Evolutionary conservation across 2,888 invertebrate genomes (phyloP), one percentile per base, ranked within the genome.

Genomic region (Hypolimnas misippus): DNA sequence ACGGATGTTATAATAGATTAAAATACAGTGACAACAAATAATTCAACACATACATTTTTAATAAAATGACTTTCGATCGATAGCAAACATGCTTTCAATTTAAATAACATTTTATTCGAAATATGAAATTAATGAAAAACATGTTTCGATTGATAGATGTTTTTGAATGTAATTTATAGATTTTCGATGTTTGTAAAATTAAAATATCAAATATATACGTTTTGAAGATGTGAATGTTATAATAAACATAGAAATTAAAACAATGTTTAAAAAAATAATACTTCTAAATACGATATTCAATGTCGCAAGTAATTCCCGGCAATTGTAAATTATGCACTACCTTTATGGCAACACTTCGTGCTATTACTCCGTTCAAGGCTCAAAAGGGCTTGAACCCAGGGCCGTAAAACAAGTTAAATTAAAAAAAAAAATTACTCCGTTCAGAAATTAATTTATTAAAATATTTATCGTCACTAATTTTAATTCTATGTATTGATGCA

Each of bases 361-460:
- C 7, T 49, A 29, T 14, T 14, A 25, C n/a, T n/a, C n/a, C n/a
- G n/a, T n/a, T n/a, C n/a, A n/a, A n/a, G n/a, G n/a, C n/a, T n/a
- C n/a, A n/a, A n/a, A n/a, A n/a, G n/a, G n/a, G n/a, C n/a, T n/a
- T n/a, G n/a, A n/a, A n/a, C n/a, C n/a, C n/a, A n/a, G n/a, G n/a
- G n/a, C n/a, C n/a, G n/a, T n/a, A n/a, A n/a, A n/a, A n/a, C n/a
- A n/a, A n/a, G n/a, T n/a, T n/a, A n/a, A n/a, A n/a, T n/a, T n/a
- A n/a, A n/a, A n/a, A n/a, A n/a, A n/a, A n/a, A n/a, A n/a, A n/a
- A n/a, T n/a, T n/a, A n/a, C n/a, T n/a, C n/a, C n/a, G n/a, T n/a
- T 25, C 12, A 29, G 17, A 46, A 46, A 46, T 46, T 46, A 49
- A 25, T 29, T 49, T 49, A 49, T 49, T 49, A n/a, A 25, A 29